These are phyloP conservation scores for Catocala nupta DNA, from an alignment of 2,888 invertebrate species.

Conservation along the genomic window DNA sequence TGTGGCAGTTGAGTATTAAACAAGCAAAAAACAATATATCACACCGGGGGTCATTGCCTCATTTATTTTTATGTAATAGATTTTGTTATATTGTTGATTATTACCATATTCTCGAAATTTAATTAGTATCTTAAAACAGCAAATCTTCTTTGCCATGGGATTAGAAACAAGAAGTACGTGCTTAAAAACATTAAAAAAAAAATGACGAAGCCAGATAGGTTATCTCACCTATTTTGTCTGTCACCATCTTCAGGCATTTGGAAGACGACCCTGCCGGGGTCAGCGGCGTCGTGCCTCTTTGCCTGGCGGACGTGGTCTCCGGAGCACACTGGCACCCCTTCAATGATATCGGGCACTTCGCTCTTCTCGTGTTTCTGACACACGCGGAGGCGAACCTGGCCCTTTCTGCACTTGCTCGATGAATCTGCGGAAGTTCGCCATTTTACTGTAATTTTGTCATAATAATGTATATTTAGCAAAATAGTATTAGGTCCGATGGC, in stretches of 20 bases:
- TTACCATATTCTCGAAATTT: too few species aligned
- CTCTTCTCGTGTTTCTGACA: conserved; percentile 82
- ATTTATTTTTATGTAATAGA: too few species aligned
- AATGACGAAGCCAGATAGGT: neutral
- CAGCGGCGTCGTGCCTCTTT: conserved; percentile 65
- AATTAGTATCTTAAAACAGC: too few species aligned
- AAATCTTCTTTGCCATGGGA: neutral
- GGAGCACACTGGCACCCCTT: conserved; percentile 83
- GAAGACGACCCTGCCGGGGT: conserved; percentile 72
- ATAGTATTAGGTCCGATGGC: conserved; percentile 7
- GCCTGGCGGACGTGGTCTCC: conserved; percentile 69
- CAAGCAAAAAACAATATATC: too few species aligned
- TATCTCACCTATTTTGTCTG: conserved; percentile 68
- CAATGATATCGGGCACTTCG: conserved; percentile 85
- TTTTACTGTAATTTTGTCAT: conserved; percentile 63
- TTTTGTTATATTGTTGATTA: too few species aligned
- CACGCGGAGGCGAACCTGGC: conserved; percentile 73
- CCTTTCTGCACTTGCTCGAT: conserved; percentile 73
- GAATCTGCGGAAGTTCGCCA: conserved; percentile 75
- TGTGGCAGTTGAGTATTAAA: too few species aligned
- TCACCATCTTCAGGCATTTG: conserved; percentile 74
- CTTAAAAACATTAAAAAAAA: neutral
- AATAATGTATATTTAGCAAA: conserved; percentile 15
- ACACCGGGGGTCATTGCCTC: too few species aligned
- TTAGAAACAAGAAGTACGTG: neutral